A percentile compares a stretch with the other conserved stretches of the same genome.
phyloP scores from a whole-genome alignment of 2,113 vertebrate genomes.

The Cyanocitta stelleri region DNA sequence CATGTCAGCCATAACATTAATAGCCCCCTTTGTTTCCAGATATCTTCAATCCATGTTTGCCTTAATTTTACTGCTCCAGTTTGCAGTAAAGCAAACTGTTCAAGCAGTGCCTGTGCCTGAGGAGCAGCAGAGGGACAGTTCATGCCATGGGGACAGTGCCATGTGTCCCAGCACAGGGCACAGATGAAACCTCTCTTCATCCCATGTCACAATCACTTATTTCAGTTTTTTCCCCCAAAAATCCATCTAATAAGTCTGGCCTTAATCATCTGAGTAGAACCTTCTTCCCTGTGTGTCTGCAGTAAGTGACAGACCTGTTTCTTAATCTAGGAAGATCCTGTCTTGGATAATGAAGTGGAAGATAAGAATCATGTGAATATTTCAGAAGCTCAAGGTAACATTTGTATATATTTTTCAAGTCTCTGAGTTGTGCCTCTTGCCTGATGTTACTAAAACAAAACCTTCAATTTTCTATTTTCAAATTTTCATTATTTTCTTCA shows the following conservation, averaged over 20 bases:
- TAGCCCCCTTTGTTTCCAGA: background rate
- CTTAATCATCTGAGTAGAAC: background rate
- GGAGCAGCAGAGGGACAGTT: background rate
- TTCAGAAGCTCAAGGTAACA: slow-evolving; percentile 61
- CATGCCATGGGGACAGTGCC: background rate
- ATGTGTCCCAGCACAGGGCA: background rate
- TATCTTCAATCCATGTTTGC: background rate
- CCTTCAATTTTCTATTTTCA: rapidly evolving
- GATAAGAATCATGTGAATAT: background rate
- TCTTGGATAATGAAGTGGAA: slow-evolving; percentile 10
- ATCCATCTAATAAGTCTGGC: background rate
- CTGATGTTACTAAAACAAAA: background rate
- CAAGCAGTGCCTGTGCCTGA: rapidly evolving
- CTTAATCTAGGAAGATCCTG: slow-evolving; percentile 58
- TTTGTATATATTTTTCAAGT: background rate
- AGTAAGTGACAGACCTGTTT: background rate
- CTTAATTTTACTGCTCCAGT: background rate
- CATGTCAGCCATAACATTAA: background rate
- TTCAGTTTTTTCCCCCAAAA: background rate
- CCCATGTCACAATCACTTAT: background rate
- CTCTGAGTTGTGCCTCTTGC: background rate
- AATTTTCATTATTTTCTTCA: background rate
- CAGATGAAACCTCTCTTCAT: background rate
- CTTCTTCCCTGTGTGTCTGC: background rate
- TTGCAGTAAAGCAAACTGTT: background rate